These are phyloP conservation scores for Osedax fenrisi DNA, from an alignment of 2,888 invertebrate species.

Conservation along the genomic window DNA sequence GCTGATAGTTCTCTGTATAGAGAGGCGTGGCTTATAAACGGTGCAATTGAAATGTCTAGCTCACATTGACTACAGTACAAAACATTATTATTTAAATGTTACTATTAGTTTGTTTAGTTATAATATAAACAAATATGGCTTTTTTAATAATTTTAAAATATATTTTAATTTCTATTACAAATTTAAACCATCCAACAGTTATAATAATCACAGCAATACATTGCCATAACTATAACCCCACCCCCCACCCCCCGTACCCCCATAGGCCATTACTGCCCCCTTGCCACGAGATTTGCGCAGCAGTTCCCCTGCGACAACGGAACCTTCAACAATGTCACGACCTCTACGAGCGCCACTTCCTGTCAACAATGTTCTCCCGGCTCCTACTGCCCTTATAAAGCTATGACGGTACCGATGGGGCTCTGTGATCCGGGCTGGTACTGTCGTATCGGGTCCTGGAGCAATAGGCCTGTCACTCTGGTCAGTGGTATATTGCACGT, in stretches of 20 bases:
- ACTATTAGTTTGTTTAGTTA: too few relatives aligned
- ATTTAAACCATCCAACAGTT: too few relatives aligned
- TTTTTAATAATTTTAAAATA: too few relatives aligned
- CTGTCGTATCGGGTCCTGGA: slow-evolving; percentile 44
- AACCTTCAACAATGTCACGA: slow-evolving; percentile 42
- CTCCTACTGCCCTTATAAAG: slow-evolving; percentile 41
- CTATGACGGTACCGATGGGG: slow-evolving; percentile 40
- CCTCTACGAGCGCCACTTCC: slow-evolving; percentile 35
- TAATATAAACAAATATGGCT: too few relatives aligned
- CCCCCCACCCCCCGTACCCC: neutral
- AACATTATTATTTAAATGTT: too few relatives aligned
- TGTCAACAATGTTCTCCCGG: slow-evolving; percentile 45
- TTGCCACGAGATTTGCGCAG: slow-evolving; percentile 39
- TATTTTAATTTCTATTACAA: too few relatives aligned
- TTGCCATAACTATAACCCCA: too few relatives aligned
- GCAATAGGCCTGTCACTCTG: slow-evolving; percentile 38
- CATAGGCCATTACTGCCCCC: slow-evolving; percentile 43
- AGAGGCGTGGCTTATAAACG: too few relatives aligned
- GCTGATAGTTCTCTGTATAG: too few relatives aligned
- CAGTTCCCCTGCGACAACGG: slow-evolving; percentile 44
- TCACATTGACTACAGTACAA: too few relatives aligned
- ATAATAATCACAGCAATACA: too few relatives aligned
- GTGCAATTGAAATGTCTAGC: too few relatives aligned
- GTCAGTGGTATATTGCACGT: neutral
- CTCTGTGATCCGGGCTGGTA: slow-evolving; percentile 43